These are phyloP conservation scores for Coryphaenoides rupestris DNA, from an alignment of 2,113 vertebrate species.

Conservation along the genomic window DNA sequence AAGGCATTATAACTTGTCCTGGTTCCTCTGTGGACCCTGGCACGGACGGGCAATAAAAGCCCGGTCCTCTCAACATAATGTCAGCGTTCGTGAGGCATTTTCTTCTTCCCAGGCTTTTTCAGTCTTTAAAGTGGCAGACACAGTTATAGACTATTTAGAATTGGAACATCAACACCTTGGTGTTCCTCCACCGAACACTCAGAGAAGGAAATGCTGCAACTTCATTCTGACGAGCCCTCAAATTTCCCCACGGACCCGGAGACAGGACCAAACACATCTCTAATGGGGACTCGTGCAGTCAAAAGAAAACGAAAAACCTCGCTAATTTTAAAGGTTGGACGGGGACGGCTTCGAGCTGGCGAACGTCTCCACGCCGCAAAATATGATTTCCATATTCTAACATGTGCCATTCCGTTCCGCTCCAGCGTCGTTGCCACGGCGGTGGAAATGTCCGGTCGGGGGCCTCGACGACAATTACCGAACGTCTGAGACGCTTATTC, in stretches of 20 bases:
- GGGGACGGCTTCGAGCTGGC: too few species aligned
- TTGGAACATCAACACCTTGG: constrained; percentile 40
- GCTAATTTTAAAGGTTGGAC: constrained; percentile 56
- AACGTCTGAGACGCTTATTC: too few species aligned
- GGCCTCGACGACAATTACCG: too few species aligned
- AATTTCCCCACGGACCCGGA: constrained; percentile 24
- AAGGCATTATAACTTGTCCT: constrained; percentile 42
- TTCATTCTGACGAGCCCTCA: constrained; percentile 30
- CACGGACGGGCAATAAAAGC: constrained; percentile 46
- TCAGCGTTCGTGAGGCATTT: constrained; percentile 41
- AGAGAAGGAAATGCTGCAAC: constrained; percentile 22
- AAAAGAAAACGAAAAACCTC: too few species aligned
- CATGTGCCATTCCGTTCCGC: too few species aligned
- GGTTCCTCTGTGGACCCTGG: constrained; percentile 38
- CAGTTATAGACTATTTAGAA: constrained; percentile 21
- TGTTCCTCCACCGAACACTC: constrained; percentile 31
- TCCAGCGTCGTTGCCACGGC: too few species aligned
- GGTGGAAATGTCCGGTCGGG: too few species aligned
- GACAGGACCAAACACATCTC: constrained; percentile 52
- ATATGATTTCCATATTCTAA: too few species aligned
- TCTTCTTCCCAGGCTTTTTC: constrained; percentile 43
- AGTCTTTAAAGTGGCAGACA: constrained; percentile 10
- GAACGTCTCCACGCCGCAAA: too few species aligned
- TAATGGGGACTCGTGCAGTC: constrained; percentile 51
- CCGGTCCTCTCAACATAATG: constrained; percentile 38